Evolutionary conservation across 1,140 invertebrate species (phyloP), one percentile per base, ranked within the genome.

Genomic region (Cepaea nemoralis): DNA sequence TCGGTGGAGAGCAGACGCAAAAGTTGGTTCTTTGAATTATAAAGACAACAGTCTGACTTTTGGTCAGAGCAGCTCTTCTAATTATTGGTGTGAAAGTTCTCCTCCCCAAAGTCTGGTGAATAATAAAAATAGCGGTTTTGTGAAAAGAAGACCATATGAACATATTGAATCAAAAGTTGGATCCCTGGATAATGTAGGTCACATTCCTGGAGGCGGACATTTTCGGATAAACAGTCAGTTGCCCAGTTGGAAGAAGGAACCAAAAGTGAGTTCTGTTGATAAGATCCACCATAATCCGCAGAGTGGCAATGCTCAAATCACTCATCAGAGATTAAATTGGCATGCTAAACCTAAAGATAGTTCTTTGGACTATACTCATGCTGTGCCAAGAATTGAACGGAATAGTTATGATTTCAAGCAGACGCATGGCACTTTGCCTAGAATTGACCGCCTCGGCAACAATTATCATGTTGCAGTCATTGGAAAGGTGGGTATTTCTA

Each of bases 11-110:
- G 96, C 86, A 0, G 71, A 50, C 35, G 35, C 88, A 95, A 89
- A 87, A 93, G 96, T 99, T 84, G 97, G 97, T 8, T 98, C 97
- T 0, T 90, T 98, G 87, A 98, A 98, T 90, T 93, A 96, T 0
- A 94, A 94, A 75, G 95, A 98, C 90, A 82, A 83, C 33, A 76
- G 59, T 3, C 5, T 16, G 2, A 14, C 55, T 22, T 50, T 55
- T 22, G 80, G 66, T 31, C 63, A 77, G 33, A 85, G 85, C 67
- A 74, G 83, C 39, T 77, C 83, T 10, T 50, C 77, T 22, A 63
- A 66, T n/a, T 39, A 77, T 0, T 19, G 45, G 33, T 63, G 59
- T 16, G 42, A 16, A 45, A 45, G 6, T 45, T 45, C 42, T 16
- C 42, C 42, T 45, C 6, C 8, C 16, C 42, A 16, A 10, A 16